These are phyloP conservation scores for Nothocercus nigrocapillus DNA, from an alignment of 2,113 vertebrate species.

Conservation along the genomic window DNA sequence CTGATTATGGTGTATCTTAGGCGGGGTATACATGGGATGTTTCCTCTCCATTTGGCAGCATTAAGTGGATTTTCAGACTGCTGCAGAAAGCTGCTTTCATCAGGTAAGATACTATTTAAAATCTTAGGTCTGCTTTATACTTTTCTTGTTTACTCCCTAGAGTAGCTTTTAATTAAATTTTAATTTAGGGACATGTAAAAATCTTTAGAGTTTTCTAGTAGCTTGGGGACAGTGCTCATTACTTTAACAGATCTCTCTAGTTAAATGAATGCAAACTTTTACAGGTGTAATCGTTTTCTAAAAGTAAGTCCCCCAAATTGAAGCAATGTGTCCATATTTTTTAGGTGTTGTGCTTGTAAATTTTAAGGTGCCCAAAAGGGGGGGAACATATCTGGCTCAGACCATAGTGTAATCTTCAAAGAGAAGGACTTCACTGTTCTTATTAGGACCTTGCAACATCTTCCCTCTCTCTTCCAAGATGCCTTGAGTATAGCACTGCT, in stretches of 20 bases:
- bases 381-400: neutral
- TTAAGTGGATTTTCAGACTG: conserved; percentile 99
- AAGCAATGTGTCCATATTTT: neutral
- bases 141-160: neutral
- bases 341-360: neutral
- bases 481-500: neutral
- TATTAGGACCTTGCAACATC: neutral
- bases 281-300: neutral
- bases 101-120: conserved; percentile 80
- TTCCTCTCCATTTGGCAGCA: conserved; percentile 96
- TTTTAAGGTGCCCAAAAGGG: neutral
- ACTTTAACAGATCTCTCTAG: neutral
- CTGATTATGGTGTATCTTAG: conserved; percentile 81
- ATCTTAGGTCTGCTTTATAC: neutral
- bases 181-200: neutral
- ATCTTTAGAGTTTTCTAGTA: neutral
- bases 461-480: neutral
- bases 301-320: neutral
- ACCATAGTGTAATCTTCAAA: neutral
- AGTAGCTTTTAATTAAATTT: neutral
- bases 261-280: neutral
- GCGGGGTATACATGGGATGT: conserved; percentile 97
- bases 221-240: neutral
- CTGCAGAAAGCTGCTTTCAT: conserved; percentile 96
- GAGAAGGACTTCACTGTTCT: neutral